phyloP scores from a whole-genome alignment of 1,140 invertebrate genomes.

The Proales similis region DNA sequence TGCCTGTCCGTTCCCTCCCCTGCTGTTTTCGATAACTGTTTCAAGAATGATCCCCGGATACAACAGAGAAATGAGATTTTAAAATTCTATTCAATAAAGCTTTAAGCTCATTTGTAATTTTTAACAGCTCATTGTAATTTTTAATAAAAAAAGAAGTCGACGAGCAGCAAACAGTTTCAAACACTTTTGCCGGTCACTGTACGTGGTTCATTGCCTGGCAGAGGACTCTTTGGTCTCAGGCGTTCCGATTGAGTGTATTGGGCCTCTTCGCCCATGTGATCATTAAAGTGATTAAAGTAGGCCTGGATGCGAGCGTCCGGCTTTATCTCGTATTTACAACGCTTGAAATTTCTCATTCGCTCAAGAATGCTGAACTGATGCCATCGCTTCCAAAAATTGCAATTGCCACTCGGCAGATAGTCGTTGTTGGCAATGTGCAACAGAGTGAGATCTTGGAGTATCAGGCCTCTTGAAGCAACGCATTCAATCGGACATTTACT shows the following conservation, averaged over 20 bases:
- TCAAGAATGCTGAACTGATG: slow-evolving; percentile 95
- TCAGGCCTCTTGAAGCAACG: slow-evolving; percentile 72
- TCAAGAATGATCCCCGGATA: too few relatives aligned
- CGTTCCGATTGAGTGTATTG: slow-evolving; percentile 95
- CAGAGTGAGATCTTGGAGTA: slow-evolving; percentile 96
- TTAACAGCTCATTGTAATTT: too few relatives aligned
- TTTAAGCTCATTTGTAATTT: background rate
- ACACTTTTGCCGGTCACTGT: too few relatives aligned
- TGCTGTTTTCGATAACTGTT: too few relatives aligned
- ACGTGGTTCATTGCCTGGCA: too few relatives aligned
- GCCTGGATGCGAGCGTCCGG: slow-evolving; percentile 83
- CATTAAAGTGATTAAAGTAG: slow-evolving; percentile 93
- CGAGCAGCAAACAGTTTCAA: too few relatives aligned
- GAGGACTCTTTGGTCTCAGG: slow-evolving; percentile 80
- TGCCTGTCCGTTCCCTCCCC: too few relatives aligned
- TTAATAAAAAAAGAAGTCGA: too few relatives aligned
- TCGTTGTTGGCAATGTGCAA: slow-evolving; percentile 94
- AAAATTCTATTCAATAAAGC: background rate
- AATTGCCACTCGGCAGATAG: slow-evolving; percentile 71
- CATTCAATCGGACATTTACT: slow-evolving; percentile 7
- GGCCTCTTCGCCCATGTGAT: slow-evolving; percentile 85
- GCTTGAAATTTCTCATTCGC: slow-evolving; percentile 91
- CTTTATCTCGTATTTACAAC: slow-evolving; percentile 60
- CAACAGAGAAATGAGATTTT: background rate
- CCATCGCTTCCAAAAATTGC: slow-evolving; percentile 96